Evolutionary conservation across 2,797 vertebrate species (phyloP).

Genomic region (Melanotaenia parkinsoni): DNA sequence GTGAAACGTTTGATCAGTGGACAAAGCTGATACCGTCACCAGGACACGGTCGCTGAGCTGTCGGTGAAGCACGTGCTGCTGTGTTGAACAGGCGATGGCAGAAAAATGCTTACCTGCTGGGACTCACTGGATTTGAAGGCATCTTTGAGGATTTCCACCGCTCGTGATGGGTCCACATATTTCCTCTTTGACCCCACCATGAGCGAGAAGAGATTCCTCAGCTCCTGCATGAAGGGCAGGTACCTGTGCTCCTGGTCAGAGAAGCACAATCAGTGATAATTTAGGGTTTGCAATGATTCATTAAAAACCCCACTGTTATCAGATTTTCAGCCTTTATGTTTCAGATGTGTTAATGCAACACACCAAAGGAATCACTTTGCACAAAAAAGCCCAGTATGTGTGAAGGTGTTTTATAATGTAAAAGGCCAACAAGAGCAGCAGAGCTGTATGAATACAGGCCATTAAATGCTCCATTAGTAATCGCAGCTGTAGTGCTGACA

Average conservation of each 20-base stretch:
- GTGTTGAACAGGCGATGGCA: slow-evolving; percentile 3
- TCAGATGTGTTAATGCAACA: neutral
- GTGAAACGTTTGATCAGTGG: neutral
- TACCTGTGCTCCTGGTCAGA: slow-evolving; percentile 92
- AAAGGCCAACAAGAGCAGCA: neutral
- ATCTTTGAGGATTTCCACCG: slow-evolving; percentile 98
- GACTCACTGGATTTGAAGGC: slow-evolving; percentile 98
- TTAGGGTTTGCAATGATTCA: neutral
- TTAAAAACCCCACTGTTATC: neutral
- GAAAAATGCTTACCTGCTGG: slow-evolving; percentile 88
- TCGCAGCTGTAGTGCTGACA: neutral
- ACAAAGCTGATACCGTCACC: neutral
- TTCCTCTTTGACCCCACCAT: slow-evolving; percentile 97
- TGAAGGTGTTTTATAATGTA: neutral
- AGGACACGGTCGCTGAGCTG: neutral
- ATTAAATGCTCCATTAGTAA: slow-evolving; percentile 6
- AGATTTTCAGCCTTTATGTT: neutral
- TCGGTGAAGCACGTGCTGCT: neutral
- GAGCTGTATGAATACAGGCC: neutral
- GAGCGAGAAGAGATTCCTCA: slow-evolving; percentile 95
- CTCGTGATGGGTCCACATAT: slow-evolving; percentile 96
- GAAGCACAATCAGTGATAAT: neutral
- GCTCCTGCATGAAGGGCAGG: slow-evolving; percentile 97
- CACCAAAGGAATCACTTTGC: too few species aligned
- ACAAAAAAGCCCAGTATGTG: neutral